Percentiles rank a stretch among this genome's conserved stretches.
Conservation (phyloP, 2,113 vertebrate genomes). For the Hemiscyllium ocellatum region DNA sequence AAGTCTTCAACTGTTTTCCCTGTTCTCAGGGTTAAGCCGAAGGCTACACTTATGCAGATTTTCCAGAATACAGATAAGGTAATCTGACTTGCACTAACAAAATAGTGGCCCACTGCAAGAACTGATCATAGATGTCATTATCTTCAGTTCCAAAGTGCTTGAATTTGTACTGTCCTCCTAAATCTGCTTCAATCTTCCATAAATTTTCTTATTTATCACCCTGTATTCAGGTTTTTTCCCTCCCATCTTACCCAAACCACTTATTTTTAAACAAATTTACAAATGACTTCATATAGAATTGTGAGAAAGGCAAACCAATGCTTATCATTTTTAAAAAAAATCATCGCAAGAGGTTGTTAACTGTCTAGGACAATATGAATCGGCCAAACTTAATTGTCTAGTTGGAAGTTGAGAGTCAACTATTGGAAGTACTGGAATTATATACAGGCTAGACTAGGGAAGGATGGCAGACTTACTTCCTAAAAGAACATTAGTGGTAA, state of each 20-base stretch:
- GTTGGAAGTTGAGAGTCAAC: too few species aligned
- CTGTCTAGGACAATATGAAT: too few species aligned
- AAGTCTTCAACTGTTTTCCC: not conserved
- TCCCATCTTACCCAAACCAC: not conserved
- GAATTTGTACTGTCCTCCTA: not conserved
- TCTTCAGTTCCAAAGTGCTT: not conserved
- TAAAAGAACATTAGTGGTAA: too few species aligned
- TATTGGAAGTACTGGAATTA: too few species aligned
- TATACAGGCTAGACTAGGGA: too few species aligned
- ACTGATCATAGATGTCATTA: not conserved
- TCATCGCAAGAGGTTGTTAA: too few species aligned
- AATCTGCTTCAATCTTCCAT: not conserved
- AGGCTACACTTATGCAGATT: not conserved
- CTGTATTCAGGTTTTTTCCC: not conserved
- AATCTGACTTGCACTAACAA: not conserved
- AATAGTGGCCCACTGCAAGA: not conserved
- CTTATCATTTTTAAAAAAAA: too few species aligned
- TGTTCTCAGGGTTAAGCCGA: not conserved
- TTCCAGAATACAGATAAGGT: not conserved
- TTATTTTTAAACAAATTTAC: not conserved
- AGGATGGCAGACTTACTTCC: too few species aligned
- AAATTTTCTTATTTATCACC: not conserved
- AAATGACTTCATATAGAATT: not conserved
- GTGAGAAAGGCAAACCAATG: too few species aligned
- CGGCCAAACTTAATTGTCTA: too few species aligned